Evolutionary conservation across 2,113 vertebrate species (phyloP), one percentile per base, ranked within the genome.

Genomic region (Scartelaos histophorus): DNA sequence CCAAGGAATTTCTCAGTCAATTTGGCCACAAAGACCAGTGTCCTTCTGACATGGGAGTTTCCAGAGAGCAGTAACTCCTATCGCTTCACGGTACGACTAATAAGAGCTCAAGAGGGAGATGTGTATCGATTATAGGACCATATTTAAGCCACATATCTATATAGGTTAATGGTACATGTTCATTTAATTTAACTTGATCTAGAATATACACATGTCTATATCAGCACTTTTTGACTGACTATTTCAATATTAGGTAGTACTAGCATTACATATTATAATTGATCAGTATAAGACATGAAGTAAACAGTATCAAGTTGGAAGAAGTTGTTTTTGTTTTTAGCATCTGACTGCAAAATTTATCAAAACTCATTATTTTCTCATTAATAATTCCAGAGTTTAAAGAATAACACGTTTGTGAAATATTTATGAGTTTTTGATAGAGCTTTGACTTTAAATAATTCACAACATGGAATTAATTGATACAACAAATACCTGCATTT

Each of bases 1-100:
- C 97, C 98, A 3, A 98, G 97, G 88, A 99, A 99, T 91, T 99
- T 99, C 90, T 98, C 95, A 38, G 97, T 99, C 87, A 98, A 97
- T 86, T 93, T 98, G 95, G 94, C 96, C 56, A 99, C 95, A 34
- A 98, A 97, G 93, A 99, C 98, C 0, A 98, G 97, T 0, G 96
- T 99, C 46, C 93, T 99, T 72, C 88, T 99, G 60, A 96, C 96
- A 82, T 99, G 98, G 97, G 97, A 98, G 90, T 98, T 98, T 64
- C 97, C 98, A 0, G 98, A 99, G 82, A 96, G 94, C 80, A 93
- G 95, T 94, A 92, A 95, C 92, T 35, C 95, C 81, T 87, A 96
- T 92, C 64, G 94, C 93, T 99, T 97, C 87, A 98, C 95, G 90
- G 97, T 97, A 93, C 61, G 92, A 92, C 46, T 68, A 13, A 71